Percentiles rank a stretch among this genome's conserved stretches.
Conservation (phyloP, 2,113 vertebrate genomes). For the Nerophis ophidion region DNA sequence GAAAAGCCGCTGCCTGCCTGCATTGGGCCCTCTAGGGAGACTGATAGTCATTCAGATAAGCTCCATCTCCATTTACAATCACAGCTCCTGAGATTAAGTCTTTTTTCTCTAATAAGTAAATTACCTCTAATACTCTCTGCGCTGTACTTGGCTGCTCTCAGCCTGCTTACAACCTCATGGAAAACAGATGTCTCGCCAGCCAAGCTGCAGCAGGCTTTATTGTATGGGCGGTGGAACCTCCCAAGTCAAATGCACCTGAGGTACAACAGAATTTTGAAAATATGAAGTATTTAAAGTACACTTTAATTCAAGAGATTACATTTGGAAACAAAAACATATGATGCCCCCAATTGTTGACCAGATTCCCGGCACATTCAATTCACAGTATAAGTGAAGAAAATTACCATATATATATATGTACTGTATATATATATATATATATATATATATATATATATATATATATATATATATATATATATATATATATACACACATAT, state of each 20-base stretch:
- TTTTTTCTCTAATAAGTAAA: constrained; percentile 86
- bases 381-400: no score
- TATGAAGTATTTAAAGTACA: not conserved
- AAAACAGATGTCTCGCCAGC: constrained; percentile 82
- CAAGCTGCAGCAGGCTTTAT: constrained; percentile 29
- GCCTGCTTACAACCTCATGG: constrained; percentile 78
- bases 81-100: constrained; percentile 80
- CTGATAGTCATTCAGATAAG: constrained; percentile 64
- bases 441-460: no score
- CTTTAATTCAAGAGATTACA: no score
- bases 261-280: not conserved
- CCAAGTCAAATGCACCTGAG: not conserved
- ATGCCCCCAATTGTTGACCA: no score
- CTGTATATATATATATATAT: no score
- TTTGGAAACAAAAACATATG: no score
- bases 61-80: constrained; percentile 76
- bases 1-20: constrained; percentile 47
- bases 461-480: no score
- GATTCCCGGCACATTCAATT: no score
- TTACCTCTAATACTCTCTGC: constrained; percentile 93
- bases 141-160: constrained; percentile 84
- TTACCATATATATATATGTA: no score
- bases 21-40: constrained; percentile 55
- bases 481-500: no score
- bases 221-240: not conserved